Evolutionary conservation across 2,113 vertebrate species (phyloP), one percentile per base, ranked within the genome.

Genomic region (Microtus richardsoni): DNA sequence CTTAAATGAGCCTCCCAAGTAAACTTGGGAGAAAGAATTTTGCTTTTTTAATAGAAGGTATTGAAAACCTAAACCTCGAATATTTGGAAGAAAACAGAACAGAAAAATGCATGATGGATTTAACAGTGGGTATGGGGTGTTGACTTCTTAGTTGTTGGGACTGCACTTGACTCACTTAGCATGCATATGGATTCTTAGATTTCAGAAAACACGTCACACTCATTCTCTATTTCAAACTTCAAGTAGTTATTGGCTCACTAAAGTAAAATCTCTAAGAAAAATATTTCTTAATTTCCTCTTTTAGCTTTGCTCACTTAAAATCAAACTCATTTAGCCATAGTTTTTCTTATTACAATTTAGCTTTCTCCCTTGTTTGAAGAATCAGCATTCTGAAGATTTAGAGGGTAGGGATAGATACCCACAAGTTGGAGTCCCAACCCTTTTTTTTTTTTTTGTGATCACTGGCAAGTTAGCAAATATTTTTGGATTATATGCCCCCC

Each of bases 301-400:
- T 96, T 90, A 94, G 94, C 39, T 93, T 96, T 68, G 49, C 78
- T 33, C 83, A 54, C 85, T 89, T 80, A 89, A 96, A 93, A 14
- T 89, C 28, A 89, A 58, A 58, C 19, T 21, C 54, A 58, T 58
- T 58, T 58, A 58, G 58, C 19, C 19, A 58, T 58, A 58, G 58
- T 93, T 75, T 84, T 93, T 95, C 64, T 89, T 91, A 22, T 85
- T 88, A 90, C 5, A 89, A 8, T 92, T 96, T 88, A 62, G 64
- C 85, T 96, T 95, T 71, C 13, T 36, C n/a, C 58, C 33, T 86
- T 93, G 19, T 95, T 94, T 93, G 66, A 92, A 80, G 75, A 93
- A 66, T 78, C 24, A 89, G 73, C n/a, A 75, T 84, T 36, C 11
- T 96, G 4, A 44, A 89, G 49, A 7, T 82, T 66, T 91, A 78